Base-by-base conservation (phyloP, 2,888 invertebrate genomes). In the Phortica magna region DNA sequence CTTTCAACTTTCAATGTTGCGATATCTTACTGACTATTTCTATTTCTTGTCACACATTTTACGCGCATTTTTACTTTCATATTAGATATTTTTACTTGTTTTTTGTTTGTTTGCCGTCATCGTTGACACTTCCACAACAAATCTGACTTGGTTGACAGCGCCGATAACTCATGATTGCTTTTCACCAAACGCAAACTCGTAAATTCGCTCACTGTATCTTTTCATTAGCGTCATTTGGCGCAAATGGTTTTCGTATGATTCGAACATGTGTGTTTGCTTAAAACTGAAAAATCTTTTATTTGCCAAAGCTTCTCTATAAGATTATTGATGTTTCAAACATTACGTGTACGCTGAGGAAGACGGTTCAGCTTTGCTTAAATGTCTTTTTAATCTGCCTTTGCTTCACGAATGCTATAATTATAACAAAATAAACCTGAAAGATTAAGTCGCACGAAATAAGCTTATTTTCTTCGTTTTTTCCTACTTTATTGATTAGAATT, bases 191-290 rank as follows among this genome's bases (percentile, higher is more conserved):
- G 2, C 59, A 59, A 14, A 53, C 59, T 14, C 17, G 59, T n/a
- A 59, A 59, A 59, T 9, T n/a, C 59, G 19, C 59, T 14, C 19
- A 9, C 59, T 7, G 7, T n/a, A 7, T 9, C 59, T 59, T 59
- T 59, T 7, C 59, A 59, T 17, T n/a, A 59, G 59, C 19, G 59
- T 9, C n/a, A 59, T 59, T 59, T 59, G 4, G 59, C 31, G 59
- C 59, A 59, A 59, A 59, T 59, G 59, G 2, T 2, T 59, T 59
- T 59, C 17, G 17, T n/a, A n/a, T 19, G 17, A 9, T 17, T 59
- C 14, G 2, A 17, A 59, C 59, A 17, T 59, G 59, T 59, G 59
- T n/a, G 7, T 2, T 7, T n/a, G 59, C n/a, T 59, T 59, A 7
- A 17, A 59, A 59, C 4, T 59, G 59, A 59, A 59, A 59, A 57